Conservation (phyloP, 2,888 invertebrate genomes). For the Choristoneura rosaceana region DNA sequence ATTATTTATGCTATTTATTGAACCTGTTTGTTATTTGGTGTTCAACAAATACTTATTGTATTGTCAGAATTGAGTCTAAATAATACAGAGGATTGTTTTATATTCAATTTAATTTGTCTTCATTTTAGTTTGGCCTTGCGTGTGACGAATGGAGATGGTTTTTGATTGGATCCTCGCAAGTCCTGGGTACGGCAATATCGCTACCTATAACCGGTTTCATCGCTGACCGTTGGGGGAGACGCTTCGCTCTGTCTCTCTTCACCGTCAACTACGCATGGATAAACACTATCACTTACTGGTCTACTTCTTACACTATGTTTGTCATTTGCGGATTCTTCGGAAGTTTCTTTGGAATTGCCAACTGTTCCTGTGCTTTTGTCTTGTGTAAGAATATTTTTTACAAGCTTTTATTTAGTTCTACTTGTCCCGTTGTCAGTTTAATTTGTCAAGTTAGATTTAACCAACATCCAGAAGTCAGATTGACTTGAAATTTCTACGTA, state of each 20-base stretch:
- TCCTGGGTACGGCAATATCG: neutral
- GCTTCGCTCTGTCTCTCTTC: slow-evolving; percentile 1
- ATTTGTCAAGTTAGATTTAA: no score
- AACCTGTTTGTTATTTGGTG: no score
- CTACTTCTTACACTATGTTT: slow-evolving; percentile 2
- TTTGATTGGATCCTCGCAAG: neutral
- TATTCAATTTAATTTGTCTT: neutral
- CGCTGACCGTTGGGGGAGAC: slow-evolving; percentile 18
- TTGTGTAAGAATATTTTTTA: slow-evolving; percentile 1
- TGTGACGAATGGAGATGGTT: slow-evolving; percentile 14
- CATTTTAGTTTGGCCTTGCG: slow-evolving; percentile 6
- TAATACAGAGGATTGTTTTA: no score
- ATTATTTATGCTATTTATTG: no score
- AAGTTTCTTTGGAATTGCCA: neutral
- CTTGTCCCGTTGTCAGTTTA: no score
- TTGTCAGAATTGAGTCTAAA: no score
- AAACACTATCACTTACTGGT: neutral
- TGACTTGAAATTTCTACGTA: no score
- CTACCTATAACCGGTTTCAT: slow-evolving; percentile 2
- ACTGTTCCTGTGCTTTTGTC: neutral
- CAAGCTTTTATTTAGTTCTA: no score
- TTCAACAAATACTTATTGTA: no score
- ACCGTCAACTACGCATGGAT: neutral
- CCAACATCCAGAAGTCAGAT: no score
- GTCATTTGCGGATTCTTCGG: neutral